These are phyloP conservation scores for Protosalanx chinensis DNA, from an alignment of 2,797 vertebrate species.

Conservation along the genomic window DNA sequence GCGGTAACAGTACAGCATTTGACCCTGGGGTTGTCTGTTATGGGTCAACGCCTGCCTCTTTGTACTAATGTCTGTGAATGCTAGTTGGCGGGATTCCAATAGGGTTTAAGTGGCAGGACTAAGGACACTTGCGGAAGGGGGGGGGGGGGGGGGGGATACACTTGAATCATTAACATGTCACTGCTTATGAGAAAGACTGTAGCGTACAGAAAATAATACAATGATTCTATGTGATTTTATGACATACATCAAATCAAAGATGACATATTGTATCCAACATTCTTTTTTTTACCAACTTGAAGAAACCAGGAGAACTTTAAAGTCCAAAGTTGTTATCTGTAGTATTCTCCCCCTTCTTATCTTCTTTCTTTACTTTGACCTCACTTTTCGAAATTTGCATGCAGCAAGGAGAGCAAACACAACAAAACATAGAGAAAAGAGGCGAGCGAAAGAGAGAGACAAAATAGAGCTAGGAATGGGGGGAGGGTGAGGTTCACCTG, in stretches of 20 bases:
- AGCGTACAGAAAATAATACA: no score
- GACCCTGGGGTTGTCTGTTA: not conserved
- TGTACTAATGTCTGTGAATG: conserved; percentile 11
- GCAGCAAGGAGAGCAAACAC: conserved; percentile 24
- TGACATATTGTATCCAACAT: no score
- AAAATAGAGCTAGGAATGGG: conserved; percentile 13
- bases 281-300: no score
- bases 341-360: conserved; percentile 9
- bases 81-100: not conserved
- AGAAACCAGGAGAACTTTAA: no score
- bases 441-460: not conserved
- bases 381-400: conserved; percentile 50
- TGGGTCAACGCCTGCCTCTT: not conserved
- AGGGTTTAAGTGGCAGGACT: not conserved
- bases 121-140: not conserved
- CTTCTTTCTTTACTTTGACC: conserved; percentile 36
- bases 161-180: not conserved
- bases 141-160: not conserved
- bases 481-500: conserved; percentile 60
- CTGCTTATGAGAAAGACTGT: no score
- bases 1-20: not conserved
- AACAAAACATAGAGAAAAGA: conserved; percentile 27
- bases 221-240: no score
- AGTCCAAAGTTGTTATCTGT: conserved; percentile 8
- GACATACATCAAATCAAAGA: no score